A percentile compares a stretch with the other conserved stretches of the same genome.
phyloP scores from a whole-genome alignment of 2,888 invertebrate species.

The Steinernema scapterisci region DNA sequence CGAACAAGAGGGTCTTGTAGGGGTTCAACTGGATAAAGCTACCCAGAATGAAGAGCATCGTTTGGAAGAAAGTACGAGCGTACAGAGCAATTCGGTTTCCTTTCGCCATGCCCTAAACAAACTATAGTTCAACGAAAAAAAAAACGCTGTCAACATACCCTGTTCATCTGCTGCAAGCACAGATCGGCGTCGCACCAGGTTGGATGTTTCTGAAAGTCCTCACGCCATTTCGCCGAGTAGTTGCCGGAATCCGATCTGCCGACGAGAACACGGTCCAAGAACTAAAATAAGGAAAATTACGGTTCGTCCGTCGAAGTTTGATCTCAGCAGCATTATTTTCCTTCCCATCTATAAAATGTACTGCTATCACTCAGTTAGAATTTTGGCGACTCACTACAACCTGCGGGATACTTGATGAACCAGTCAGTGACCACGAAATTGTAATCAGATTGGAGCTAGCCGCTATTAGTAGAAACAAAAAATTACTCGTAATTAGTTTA shows the following conservation, averaged over 20 bases:
- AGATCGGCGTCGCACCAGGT: slow-evolving; percentile 95
- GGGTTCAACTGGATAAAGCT: slow-evolving; percentile 56
- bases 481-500: too few species aligned
- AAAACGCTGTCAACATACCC: slow-evolving; percentile 75
- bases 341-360: too few species aligned
- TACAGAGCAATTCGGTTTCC: slow-evolving; percentile 65
- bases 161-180: slow-evolving; percentile 91
- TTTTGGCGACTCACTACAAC: too few species aligned
- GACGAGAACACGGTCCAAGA: slow-evolving; percentile 54
- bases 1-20: slow-evolving; percentile 76
- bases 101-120: slow-evolving; percentile 56
- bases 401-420: too few species aligned
- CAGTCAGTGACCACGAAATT: too few species aligned
- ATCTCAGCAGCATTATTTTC: background rate
- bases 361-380: too few species aligned
- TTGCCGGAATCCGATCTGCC: slow-evolving; percentile 61
- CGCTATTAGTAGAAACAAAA: too few species aligned
- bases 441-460: too few species aligned
- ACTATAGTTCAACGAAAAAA: background rate
- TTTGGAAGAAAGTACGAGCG: slow-evolving; percentile 61
- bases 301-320: background rate
- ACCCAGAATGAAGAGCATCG: slow-evolving; percentile 54
- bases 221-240: slow-evolving; percentile 66
- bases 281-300: slow-evolving; percentile 46
- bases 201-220: slow-evolving; percentile 72